Evolutionary conservation across 2,888 invertebrate species (phyloP).

Genomic region (Xestia sexstrigata): DNA sequence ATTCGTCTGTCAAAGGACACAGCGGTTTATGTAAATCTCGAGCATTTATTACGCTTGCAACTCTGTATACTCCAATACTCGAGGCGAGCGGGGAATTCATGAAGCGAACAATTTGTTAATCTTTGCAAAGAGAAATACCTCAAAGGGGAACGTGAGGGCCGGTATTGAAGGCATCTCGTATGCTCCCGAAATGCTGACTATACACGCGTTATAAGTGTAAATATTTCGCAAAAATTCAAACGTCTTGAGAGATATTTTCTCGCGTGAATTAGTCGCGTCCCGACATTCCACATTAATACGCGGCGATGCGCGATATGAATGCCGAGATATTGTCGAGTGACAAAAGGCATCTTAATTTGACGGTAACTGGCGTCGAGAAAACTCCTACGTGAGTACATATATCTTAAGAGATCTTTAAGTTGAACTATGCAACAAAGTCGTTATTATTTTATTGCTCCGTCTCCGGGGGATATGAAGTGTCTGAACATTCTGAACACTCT

Average conservation of each 20-base stretch:
- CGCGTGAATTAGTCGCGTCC: conserved; percentile 85
- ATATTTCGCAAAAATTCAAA: conserved; percentile 77
- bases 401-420: conserved; percentile 57
- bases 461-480: conserved; percentile 76
- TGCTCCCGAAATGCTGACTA: conserved; percentile 69
- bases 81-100: conserved; percentile 70
- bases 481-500: conserved; percentile 44
- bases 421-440: conserved; percentile 73
- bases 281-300: conserved; percentile 81
- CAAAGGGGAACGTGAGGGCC: conserved; percentile 64
- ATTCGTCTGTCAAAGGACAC: conserved; percentile 81
- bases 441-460: conserved; percentile 80
- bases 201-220: conserved; percentile 66
- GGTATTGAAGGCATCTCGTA: conserved; percentile 71
- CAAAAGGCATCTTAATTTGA: conserved; percentile 78
- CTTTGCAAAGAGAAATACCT: conserved; percentile 74
- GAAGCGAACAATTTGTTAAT: conserved; percentile 80
- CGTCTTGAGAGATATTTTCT: conserved; percentile 81
- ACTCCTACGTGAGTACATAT: conserved; percentile 51
- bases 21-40: conserved; percentile 82
- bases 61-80: conserved; percentile 76
- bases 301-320: conserved; percentile 74
- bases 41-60: conserved; percentile 80
- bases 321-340: conserved; percentile 72
- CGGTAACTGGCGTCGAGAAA: conserved; percentile 67